Conservation (phyloP, 2,113 vertebrate species). For the Sapajus apella region DNA sequence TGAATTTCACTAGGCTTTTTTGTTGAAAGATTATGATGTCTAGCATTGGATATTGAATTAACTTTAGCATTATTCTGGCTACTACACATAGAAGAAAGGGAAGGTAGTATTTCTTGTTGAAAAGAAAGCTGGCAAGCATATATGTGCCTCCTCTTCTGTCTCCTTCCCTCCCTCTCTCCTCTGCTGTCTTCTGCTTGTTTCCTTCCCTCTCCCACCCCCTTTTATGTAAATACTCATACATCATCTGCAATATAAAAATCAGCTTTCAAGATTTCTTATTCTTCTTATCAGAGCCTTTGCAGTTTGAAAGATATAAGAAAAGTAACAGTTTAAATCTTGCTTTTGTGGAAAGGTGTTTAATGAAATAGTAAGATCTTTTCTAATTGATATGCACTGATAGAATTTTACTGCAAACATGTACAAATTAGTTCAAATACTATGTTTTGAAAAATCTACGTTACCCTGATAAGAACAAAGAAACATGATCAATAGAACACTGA, state of each 20-base stretch:
- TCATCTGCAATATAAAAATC: not conserved
- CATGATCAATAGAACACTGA: not conserved
- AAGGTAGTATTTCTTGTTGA: no score
- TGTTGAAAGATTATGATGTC: not conserved
- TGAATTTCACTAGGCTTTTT: not conserved
- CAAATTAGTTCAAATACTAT: not conserved
- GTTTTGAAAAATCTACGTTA: not conserved
- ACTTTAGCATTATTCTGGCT: not conserved
- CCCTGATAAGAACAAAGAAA: not conserved
- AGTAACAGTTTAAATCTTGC: not conserved
- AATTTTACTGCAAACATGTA: not conserved
- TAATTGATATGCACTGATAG: not conserved
- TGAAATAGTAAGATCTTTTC: not conserved
- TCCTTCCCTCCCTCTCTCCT: accelerated
- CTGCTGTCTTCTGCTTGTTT: not conserved
- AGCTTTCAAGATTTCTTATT: not conserved
- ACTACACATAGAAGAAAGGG: not conserved
- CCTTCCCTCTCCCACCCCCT: not conserved
- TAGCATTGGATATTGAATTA: not conserved
- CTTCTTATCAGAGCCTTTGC: not conserved
- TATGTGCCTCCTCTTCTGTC: not conserved
- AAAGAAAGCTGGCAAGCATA: not conserved
- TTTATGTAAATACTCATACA: not conserved
- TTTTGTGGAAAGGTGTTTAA: not conserved
- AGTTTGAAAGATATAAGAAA: not conserved